Evolutionary conservation across 2,888 invertebrate species (phyloP), one percentile per base, ranked within the genome.

Genomic region (Pollenia angustigena): DNA sequence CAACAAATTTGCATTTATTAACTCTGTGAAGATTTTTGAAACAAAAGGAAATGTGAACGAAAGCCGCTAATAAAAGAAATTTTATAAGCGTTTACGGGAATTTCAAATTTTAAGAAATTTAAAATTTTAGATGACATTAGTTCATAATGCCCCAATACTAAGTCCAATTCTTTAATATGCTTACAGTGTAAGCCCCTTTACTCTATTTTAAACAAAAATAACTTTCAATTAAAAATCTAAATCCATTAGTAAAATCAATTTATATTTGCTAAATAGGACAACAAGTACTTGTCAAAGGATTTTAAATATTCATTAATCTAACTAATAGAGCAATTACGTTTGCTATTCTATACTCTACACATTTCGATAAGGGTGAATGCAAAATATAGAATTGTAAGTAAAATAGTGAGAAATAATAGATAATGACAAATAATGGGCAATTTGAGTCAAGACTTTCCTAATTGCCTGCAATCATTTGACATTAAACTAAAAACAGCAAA

Each of bases 361-460:
- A 62, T 12, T 56, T 23, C 6, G 12, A 56, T 40, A 60, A 58
- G 50, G 23, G 14, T 6, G 14, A 58, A 71, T 42, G 42, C 9
- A 42, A 18, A 50, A 62, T 40, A 6, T n/a, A 16, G 1, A 58
- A 62, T 18, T 6, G 12, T 56, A 12, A 6, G 58, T 4, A 6
- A 23, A 1, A 11, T 56, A 62, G 14, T 46, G 32, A 42, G 18
- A 4, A 10, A 16, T 56, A 83, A 82, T 62, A 46, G 71, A 46
- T 54, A 79, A 68, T 72, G 79, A 74, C 79, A 74, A 64, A 78
- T 50, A 66, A 54, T 40, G 80, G 60, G n/a, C 48, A 85, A 85
- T 85, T 85, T 69, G 60, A 69, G 62, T 85, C 75, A 80, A 78
- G 54, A 69, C 54, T 52, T 75, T 75, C 48, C 54, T 85, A 80